phyloP scores from a whole-genome alignment of 1,140 invertebrate genomes.

The Eupristina koningsbergeri region DNA sequence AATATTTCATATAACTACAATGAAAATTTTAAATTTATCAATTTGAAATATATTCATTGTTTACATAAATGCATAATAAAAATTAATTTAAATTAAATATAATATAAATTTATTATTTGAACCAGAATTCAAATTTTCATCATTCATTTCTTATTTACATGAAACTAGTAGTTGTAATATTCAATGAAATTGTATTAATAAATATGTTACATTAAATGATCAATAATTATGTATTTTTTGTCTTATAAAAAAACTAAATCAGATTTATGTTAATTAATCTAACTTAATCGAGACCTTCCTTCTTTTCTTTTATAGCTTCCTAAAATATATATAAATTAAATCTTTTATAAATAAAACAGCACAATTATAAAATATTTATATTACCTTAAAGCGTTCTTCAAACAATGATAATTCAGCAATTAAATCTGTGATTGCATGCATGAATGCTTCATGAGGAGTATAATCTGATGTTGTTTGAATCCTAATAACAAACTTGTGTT shows the following conservation, averaged over 20 bases:
- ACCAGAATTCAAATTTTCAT: too few relatives aligned
- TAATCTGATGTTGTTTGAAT: constrained; percentile 98
- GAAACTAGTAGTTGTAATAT: too few relatives aligned
- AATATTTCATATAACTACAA: too few relatives aligned
- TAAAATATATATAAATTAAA: constrained; percentile 72
- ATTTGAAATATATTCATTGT: too few relatives aligned
- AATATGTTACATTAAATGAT: too few relatives aligned
- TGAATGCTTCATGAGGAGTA: constrained; percentile 97
- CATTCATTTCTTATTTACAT: too few relatives aligned
- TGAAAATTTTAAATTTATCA: too few relatives aligned
- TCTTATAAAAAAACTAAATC: neutral
- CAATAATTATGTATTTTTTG: too few relatives aligned
- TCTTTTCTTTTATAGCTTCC: constrained; percentile 90
- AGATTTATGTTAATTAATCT: constrained; percentile 10
- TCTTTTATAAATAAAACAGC: constrained; percentile 31
- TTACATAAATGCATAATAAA: too few relatives aligned
- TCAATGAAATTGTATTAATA: too few relatives aligned
- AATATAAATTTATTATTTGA: too few relatives aligned
- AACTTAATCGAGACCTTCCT: constrained; percentile 85
- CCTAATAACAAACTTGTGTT: constrained; percentile 97
- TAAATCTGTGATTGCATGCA: constrained; percentile 98
- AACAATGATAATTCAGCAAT: constrained; percentile 96
- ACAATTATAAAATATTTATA: constrained; percentile 47
- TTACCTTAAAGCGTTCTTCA: constrained; percentile 98
- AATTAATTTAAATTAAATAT: too few relatives aligned